A percentile compares a stretch with the other conserved stretches of the same genome.
phyloP scores from a whole-genome alignment of 1,140 invertebrate genomes.

The Chionoecetes opilio region DNA sequence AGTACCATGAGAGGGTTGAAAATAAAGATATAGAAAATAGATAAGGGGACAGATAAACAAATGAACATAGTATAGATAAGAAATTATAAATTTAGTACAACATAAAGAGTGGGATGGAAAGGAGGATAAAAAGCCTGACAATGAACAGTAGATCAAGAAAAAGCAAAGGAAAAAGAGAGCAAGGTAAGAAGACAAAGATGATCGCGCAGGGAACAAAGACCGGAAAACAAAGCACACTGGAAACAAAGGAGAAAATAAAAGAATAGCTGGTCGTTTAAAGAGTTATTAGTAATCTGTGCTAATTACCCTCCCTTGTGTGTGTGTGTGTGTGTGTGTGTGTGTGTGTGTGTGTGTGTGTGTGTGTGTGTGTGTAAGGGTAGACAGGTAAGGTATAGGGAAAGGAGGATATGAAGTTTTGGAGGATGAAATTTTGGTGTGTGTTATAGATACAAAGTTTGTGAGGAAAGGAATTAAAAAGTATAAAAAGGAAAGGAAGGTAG shows the following conservation, averaged over 20 bases:
- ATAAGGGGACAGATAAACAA: not conserved
- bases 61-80: not conserved
- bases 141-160: not conserved
- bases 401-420: not conserved
- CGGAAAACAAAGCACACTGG: not conserved
- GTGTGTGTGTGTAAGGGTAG: slow-evolving; percentile 34
- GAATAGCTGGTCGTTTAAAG: slow-evolving; percentile 8
- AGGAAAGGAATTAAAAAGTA: too few species aligned
- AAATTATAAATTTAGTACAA: not conserved
- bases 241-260: slow-evolving; percentile 22
- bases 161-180: not conserved
- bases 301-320: not conserved
- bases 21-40: not conserved
- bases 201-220: not conserved
- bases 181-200: not conserved
- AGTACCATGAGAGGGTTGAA: not conserved
- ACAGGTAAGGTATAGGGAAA: not conserved
- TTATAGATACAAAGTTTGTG: too few species aligned
- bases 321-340: slow-evolving; percentile 58
- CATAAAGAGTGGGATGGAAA: not conserved
- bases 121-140: not conserved
- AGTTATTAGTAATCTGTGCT: slow-evolving; percentile 10
- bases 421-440: not conserved
- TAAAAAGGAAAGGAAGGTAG: too few species aligned
- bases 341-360: slow-evolving; percentile 63